Evolutionary conservation across 1,140 invertebrate genomes (phyloP), one percentile per base, ranked within the genome.

Genomic region (Brachionus rotundiformis): DNA sequence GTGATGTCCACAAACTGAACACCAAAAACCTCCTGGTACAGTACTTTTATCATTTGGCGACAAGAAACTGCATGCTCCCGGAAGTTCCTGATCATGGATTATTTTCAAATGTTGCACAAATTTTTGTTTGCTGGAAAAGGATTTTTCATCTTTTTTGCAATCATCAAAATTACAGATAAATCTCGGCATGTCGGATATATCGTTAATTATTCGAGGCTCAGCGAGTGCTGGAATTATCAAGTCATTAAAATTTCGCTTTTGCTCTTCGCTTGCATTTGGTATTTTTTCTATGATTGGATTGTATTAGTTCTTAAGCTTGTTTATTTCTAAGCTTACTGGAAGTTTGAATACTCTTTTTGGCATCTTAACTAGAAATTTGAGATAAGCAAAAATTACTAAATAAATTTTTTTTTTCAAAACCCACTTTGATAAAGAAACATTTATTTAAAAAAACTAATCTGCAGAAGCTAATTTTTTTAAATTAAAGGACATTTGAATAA

Each of bases 11-110:
- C 63, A 68, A 1, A 36, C 33, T 16, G 63, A 68, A 36, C 33
- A 68, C 63, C 63, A 68, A 39, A 68, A 68, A 19, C 63, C 63
- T 13, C 63, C 63, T 2, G 63, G 63, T 2, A 36, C 6, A 0
- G 63, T 68, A 10, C 63, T 68, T 68, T 39, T 68, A 68, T 68
- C 63, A 5, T 68, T 68, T 36, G 63, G 63, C 0, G 0, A 68
- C 1, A 68, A 16, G 19, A 68, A 68, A 23, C 31, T 39, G 11
- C 63, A 31, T 1, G 0, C 3, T 33, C 33, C 16, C 2, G 63
- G 63, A 0, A 68, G 7, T 0, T 68, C 63, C 36, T 68, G 63
- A 36, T 68, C 63, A 68, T 68, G 63, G 13, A 33, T 19, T 33
- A 68, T 68, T 19, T 36, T 31, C n/a, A 39, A 68, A 36, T 68